A percentile compares a stretch with the other conserved stretches of the same genome.
phyloP scores from a whole-genome alignment of 2,113 vertebrate genomes.

The Thymallus thymallus region DNA sequence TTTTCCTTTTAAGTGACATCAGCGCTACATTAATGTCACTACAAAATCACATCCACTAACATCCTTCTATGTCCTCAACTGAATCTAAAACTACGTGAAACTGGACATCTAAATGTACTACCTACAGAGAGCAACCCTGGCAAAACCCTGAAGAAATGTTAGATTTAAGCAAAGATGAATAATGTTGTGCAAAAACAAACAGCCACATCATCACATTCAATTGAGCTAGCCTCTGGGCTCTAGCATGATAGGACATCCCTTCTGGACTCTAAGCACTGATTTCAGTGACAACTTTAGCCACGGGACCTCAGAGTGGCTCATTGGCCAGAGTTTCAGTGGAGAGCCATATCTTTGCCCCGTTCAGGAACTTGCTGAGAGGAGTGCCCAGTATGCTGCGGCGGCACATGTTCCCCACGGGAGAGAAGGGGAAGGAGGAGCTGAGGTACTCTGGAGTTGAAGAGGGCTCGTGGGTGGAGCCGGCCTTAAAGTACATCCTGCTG shows the following conservation, averaged over 20 bases:
- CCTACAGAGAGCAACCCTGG: conserved; percentile 32
- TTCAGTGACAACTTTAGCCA: not conserved
- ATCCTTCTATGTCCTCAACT: not conserved
- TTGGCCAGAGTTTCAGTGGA: conserved; percentile 93
- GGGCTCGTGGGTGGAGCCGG: conserved; percentile 55
- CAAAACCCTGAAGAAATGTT: conserved; percentile 42
- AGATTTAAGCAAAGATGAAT: conserved; percentile 41
- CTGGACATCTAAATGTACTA: conserved; percentile 54
- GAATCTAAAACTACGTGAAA: conserved; percentile 24
- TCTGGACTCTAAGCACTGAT: not conserved
- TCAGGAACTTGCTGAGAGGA: conserved; percentile 93
- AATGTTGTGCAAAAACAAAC: conserved; percentile 41
- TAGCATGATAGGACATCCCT: too few relatives aligned
- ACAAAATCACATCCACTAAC: conserved; percentile 37
- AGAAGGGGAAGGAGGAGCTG: conserved; percentile 93
- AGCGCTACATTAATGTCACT: conserved; percentile 17
- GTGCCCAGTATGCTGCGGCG: conserved; percentile 86
- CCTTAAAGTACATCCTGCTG: conserved; percentile 88
- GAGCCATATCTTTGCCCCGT: conserved; percentile 93
- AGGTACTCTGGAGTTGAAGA: conserved; percentile 79
- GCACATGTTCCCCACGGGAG: conserved; percentile 90
- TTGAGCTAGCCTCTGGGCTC: conserved; percentile 9
- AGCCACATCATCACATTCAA: conserved; percentile 41
- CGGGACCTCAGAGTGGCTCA: conserved; percentile 73
- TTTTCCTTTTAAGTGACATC: conserved; percentile 22